phyloP scores from a whole-genome alignment of 2,888 invertebrate genomes.

The Erynnis tages region DNA sequence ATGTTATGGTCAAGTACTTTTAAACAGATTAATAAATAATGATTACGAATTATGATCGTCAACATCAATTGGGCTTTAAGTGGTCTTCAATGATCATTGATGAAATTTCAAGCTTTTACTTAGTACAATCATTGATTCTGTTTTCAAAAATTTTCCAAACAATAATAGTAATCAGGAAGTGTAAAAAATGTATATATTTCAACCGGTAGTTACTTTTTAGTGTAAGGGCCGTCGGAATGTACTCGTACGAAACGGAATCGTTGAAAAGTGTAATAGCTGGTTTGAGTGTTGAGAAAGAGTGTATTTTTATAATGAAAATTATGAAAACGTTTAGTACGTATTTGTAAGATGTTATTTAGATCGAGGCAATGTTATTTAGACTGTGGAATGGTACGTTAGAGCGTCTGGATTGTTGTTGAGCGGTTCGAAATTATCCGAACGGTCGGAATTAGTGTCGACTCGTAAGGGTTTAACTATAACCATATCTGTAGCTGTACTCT shows the following conservation, averaged over 20 bases:
- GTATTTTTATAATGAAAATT: conserved; percentile 75
- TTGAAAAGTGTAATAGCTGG: conserved; percentile 40
- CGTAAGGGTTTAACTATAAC: conserved; percentile 60
- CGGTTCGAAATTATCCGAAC: conserved; percentile 57
- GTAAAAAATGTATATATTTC: conserved; percentile 70
- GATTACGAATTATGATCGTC: not conserved
- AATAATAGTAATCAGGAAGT: conserved; percentile 67
- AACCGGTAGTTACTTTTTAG: conserved; percentile 61
- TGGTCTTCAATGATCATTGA: conserved; percentile 66
- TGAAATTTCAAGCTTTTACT: conserved; percentile 74
- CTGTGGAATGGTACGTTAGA: conserved; percentile 40
- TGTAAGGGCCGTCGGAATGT: conserved; percentile 57
- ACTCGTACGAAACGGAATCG: conserved; percentile 51
- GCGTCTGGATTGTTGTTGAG: conserved; percentile 49
- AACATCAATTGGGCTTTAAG: conserved; percentile 18
- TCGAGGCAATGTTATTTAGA: conserved; percentile 52
- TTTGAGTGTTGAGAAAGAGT: conserved; percentile 55
- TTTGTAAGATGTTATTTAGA: conserved; percentile 72
- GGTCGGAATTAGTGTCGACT: conserved; percentile 53
- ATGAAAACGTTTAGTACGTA: conserved; percentile 56
- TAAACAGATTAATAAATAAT: not conserved
- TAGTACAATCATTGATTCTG: conserved; percentile 53
- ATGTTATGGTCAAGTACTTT: too few relatives aligned
- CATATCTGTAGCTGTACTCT: conserved; percentile 74
- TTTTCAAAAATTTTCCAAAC: conserved; percentile 46